Evolutionary conservation across 2,888 invertebrate species (phyloP), one percentile per base, ranked within the genome.

Genomic region (Polyommatus icarus): DNA sequence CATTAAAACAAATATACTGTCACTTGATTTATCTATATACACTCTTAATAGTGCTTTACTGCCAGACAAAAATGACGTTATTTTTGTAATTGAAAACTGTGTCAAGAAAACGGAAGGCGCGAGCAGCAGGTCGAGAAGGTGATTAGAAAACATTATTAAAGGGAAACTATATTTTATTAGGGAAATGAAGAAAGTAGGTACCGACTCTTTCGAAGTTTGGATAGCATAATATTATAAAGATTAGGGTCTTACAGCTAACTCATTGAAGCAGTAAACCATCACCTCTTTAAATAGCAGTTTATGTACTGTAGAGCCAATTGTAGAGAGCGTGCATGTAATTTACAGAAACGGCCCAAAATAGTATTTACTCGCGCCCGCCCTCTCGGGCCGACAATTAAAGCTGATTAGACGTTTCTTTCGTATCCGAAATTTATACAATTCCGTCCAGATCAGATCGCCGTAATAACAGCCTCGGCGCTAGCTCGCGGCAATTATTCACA

Each of bases 321-420:
- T 32, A 29, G 29, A 67, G 29, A 67, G 29, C 29, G 7, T 32
- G 29, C 29, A 67, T 67, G 32, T 72, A 72, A 72, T 72, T 72
- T 40, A 72, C 81, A 82, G 78, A 80, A 79, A 67, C 67, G 78
- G 76, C 80, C 80, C 81, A 78, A 79, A 80, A 81, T 78, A 80
- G 79, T 79, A 72, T 80, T 79, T 77, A 78, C 78, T 78, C 77
- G 77, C 79, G 77, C 76, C 79, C 75, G 80, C 79, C 82, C 78
- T 29, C 67, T 32, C 29, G 18, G 86, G 85, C 87, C 87, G 83
- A 87, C 88, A 82, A 91, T 89, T 90, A 91, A 77, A 67, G 73
- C 87, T 88, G 90, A 92, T 92, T 91, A 91, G 84, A 86, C 86
- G 88, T 88, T 89, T 91, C 90, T 91, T 90, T 88, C 89, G 82